These are phyloP conservation scores for Thalassophryne amazonica DNA, from an alignment of 2,797 vertebrate species.

Conservation along the genomic window DNA sequence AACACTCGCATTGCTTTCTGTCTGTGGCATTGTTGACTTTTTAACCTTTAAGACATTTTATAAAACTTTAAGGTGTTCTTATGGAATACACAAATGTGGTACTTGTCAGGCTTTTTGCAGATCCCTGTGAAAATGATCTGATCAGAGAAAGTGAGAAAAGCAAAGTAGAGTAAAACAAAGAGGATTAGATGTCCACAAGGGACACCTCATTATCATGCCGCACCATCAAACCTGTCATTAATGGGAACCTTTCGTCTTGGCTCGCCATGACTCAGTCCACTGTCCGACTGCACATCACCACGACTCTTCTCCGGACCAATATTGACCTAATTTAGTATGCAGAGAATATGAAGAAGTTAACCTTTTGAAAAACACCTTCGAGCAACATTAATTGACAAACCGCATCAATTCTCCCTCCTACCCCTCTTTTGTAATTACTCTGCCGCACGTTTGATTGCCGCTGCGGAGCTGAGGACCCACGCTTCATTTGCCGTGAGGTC, in stretches of 20 bases:
- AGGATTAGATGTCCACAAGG: conserved; percentile 21
- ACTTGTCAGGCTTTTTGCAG: no score
- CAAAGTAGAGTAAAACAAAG: not conserved
- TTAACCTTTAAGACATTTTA: no score
- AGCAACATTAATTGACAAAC: conserved; percentile 86
- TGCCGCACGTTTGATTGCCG: conserved; percentile 71
- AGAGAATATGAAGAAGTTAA: conserved; percentile 80
- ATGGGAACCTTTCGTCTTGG: conserved; percentile 22
- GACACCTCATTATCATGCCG: conserved; percentile 41
- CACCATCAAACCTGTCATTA: conserved; percentile 51
- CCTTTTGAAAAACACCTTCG: conserved; percentile 84
- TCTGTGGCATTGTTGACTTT: no score
- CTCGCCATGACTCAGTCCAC: conserved; percentile 71
- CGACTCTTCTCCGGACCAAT: conserved; percentile 66
- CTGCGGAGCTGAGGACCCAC: conserved; percentile 70
- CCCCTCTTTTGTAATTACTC: conserved; percentile 82
- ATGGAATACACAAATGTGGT: no score
- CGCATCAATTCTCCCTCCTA: conserved; percentile 80
- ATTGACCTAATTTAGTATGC: conserved; percentile 80
- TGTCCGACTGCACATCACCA: conserved; percentile 38
- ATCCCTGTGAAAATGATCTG: no score
- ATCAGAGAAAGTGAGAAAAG: not conserved
- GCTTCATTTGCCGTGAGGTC: conserved; percentile 83
- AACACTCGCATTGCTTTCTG: no score
- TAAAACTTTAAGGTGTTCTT: no score